These are phyloP conservation scores for Corella eumyota DNA, from an alignment of 23 tunicate genomes.

Conservation along the genomic window DNA sequence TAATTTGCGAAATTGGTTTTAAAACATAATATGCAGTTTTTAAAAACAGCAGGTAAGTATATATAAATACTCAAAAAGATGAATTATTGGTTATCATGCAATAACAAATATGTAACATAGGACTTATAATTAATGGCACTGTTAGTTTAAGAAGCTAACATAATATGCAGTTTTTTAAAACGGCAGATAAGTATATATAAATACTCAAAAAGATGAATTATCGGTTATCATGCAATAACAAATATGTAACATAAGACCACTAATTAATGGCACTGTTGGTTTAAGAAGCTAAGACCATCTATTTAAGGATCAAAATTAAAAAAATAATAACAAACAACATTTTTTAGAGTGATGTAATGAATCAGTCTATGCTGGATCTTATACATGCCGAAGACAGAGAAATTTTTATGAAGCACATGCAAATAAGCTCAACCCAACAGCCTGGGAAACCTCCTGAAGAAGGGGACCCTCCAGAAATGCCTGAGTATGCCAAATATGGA, in stretches of 20 bases:
- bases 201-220: too few species aligned
- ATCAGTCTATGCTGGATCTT: constrained; percentile 81
- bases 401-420: constrained; percentile 56
- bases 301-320: too few species aligned
- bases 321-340: too few species aligned
- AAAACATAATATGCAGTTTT: background rate
- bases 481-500: constrained; percentile 71
- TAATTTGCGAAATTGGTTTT: background rate
- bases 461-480: constrained; percentile 45
- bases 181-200: too few species aligned
- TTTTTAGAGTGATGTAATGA: constrained; percentile 78
- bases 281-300: too few species aligned
- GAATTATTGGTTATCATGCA: background rate
- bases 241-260: too few species aligned
- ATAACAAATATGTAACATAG: background rate
- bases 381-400: constrained; percentile 89
- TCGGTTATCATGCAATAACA: too few species aligned
- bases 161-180: too few species aligned
- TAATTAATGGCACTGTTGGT: too few species aligned
- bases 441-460: constrained; percentile 25
- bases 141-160: too few species aligned
- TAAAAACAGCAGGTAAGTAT: background rate
- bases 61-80: background rate
- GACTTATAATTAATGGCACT: too few species aligned
- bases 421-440: constrained; percentile 18